Evolutionary conservation across 1,140 invertebrate species (phyloP), one percentile per base, ranked within the genome.

Genomic region (Conus betulinus): DNA sequence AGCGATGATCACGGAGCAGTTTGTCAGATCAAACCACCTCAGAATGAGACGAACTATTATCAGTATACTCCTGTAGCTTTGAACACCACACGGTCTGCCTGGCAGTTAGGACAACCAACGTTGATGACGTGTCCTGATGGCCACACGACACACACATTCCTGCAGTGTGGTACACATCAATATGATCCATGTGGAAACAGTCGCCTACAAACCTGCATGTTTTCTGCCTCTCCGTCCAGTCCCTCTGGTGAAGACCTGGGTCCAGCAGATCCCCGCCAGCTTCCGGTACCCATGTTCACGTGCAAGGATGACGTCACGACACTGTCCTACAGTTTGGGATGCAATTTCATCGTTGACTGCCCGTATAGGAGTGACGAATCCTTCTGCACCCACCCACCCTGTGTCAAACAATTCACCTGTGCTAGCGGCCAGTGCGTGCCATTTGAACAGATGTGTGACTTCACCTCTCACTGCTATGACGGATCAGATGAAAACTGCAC

Each of bases 71-170:
- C 52, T 2, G 4, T 15, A 55, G 23, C 39, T 20, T 55, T 55
- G 51, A 83, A 4, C 81, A 20, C 8, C 52, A 23, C 52, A 83
- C 52, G 17, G 8, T 55, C 0, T 55, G 81, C 20, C 5, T 2
- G 6, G 20, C 23, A 67, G 5, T 0, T 11, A n/a, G 63, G 23
- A 39, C 17, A 27, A 0, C 5, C 1, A 25, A 27, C 63, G 6
- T 6, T 85, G 6, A 51, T 39, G 1, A 17, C 10, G 4, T 85
- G 84, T 23, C 6, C 5, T 17, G 27, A 25, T 10, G 84, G 84
- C 23, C 84, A 85, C 51, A 39, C 76, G 84, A 85, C 84, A 8
- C 84, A 85, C 60, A 39, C n/a, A 3, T 85, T 85, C n/a, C 27
- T 85, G 51, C 67, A 11, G 17, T 85, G 84, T 76, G 84, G 67